Evolutionary conservation across 2,113 vertebrate species (phyloP), one percentile per base, ranked within the genome.

Genomic region (Dipodomys stephensi): DNA sequence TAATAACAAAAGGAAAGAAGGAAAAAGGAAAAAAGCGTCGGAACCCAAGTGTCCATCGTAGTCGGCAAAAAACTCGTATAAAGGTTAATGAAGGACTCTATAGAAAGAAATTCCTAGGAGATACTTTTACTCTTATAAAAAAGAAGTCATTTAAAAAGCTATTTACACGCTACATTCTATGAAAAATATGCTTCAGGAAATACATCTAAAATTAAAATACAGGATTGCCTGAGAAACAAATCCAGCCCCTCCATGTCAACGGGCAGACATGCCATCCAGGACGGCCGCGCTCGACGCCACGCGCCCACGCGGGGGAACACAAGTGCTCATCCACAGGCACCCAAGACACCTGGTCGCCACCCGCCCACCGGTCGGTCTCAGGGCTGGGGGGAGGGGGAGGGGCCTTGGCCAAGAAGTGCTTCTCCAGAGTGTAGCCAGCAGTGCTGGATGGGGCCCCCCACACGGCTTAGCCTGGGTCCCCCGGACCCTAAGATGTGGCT

Each of bases 81-180:
- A 99, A 99, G 98, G 98, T 98, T 98, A 98, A 98, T 98, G 97
- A 98, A 98, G 97, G 98, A 94, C 97, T 98, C 98, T 98, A 97
- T 97, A 98, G 98, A 98, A 98, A 98, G 97, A 97, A 98, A 98
- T 96, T 92, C 96, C 98, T 97, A 96, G 98, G 53, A 98, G 98
- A 98, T 98, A 98, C 97, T 98, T 96, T 98, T 97, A 98, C 98
- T 98, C 98, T 96, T 98, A 98, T 99, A 99, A 99, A 99, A 99
- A 99, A 98, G 98, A 98, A 98, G 98, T 98, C 98, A 98, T 99
- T 99, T 99, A 99, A 99, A 99, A 99, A 99, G 99, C 99, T 99
- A 99, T 99, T 98, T 99, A 99, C 99, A 99, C 98, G 99, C 99
- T 99, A 99, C 99, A 99, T 99, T 99, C 99, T 99, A 99, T 98